A percentile compares a stretch with the other conserved stretches of the same genome.
Conservation (phyloP, 1,140 invertebrate species). For the Calycopis cecrops region DNA sequence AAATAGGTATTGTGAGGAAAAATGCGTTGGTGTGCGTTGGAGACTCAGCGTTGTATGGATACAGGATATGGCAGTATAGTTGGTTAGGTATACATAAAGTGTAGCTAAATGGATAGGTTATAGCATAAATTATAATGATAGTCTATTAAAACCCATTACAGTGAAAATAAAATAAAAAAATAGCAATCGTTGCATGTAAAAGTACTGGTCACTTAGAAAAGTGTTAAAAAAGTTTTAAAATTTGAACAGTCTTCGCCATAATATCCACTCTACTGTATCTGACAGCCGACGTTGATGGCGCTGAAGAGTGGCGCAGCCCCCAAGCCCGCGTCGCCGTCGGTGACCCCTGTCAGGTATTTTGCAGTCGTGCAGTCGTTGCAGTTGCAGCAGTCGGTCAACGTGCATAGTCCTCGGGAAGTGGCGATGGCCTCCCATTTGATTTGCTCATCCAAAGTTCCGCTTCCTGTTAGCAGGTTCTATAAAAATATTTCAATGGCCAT, state of each 20-base stretch:
- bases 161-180: too few relatives aligned
- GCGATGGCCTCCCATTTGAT: conserved; percentile 66
- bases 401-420: conserved; percentile 54
- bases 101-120: too few relatives aligned
- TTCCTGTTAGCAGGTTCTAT: conserved; percentile 51
- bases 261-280: conserved; percentile 36
- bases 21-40: too few relatives aligned
- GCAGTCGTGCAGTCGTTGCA: conserved; percentile 53
- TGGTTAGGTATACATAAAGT: too few relatives aligned
- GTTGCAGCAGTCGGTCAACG: conserved; percentile 54
- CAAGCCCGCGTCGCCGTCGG: conserved; percentile 55
- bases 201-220: too few relatives aligned
- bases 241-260: neutral
- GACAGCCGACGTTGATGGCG: conserved; percentile 51
- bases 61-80: too few relatives aligned
- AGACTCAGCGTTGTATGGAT: too few relatives aligned
- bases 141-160: too few relatives aligned
- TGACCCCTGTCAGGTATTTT: conserved; percentile 44
- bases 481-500: neutral
- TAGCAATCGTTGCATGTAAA: too few relatives aligned
- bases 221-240: too few relatives aligned
- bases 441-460: conserved; percentile 50
- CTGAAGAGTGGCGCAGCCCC: conserved; percentile 49
- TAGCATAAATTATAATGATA: too few relatives aligned
- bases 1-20: too few relatives aligned